A percentile compares a stretch with the other conserved stretches of the same genome.
Evolutionary conservation across 2,888 invertebrate genomes (phyloP).

Genomic region (Sinelater perroti): DNA sequence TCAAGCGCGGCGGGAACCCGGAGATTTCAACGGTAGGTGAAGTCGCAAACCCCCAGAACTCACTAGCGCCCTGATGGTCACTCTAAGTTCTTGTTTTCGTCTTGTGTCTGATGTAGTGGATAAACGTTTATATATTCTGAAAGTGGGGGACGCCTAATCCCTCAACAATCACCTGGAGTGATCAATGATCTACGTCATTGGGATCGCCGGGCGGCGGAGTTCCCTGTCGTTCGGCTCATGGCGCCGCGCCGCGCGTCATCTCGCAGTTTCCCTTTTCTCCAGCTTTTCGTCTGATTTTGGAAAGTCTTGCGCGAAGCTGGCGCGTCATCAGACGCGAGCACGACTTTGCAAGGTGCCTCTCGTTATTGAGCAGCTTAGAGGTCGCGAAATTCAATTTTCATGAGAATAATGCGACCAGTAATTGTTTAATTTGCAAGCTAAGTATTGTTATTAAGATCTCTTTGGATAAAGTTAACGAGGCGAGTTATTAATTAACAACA

Average conservation of each 20-base stretch:
- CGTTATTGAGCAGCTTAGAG: no score
- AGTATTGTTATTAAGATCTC: no score
- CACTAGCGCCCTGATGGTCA: constrained; percentile 27
- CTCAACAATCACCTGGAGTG: constrained; percentile 24
- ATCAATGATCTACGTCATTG: constrained; percentile 23
- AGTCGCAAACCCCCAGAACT: constrained; percentile 9
- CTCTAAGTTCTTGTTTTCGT: constrained; percentile 37
- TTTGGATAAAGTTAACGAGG: no score
- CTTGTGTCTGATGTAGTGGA: constrained; percentile 37
- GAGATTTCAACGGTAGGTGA: constrained; percentile 6
- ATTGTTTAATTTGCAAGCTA: no score
- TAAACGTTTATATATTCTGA: constrained; percentile 39
- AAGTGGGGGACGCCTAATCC: constrained; percentile 23
- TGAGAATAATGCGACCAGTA: no score
- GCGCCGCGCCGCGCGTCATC: no score
- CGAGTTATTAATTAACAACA: no score
- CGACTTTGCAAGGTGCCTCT: no score
- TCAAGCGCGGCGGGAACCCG: neutral
- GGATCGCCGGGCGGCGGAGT: constrained; percentile 25
- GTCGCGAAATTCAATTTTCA: no score
- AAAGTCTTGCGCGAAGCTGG: neutral
- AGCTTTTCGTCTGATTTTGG: no score
- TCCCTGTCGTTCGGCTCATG: constrained; percentile 18
- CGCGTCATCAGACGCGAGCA: neutral
- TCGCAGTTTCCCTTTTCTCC: no score